Evolutionary conservation across 2,888 invertebrate genomes (phyloP).

Genomic region (Mongoloraphidia duomilia): DNA sequence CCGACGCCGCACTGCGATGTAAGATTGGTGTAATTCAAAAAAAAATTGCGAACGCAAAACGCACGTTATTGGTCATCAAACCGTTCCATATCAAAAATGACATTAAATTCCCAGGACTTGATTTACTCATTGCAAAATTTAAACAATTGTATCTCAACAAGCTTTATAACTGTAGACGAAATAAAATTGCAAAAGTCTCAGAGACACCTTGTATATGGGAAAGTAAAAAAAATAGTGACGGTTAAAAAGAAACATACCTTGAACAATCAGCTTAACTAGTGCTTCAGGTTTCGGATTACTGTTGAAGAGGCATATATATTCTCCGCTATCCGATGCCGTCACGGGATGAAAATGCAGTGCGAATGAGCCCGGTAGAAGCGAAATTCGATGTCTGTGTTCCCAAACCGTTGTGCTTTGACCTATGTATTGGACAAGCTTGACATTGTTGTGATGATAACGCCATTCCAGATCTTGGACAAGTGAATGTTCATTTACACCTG

Average conservation of each 20-base stretch:
- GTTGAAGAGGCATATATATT: conserved; percentile 54
- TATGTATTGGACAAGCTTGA: conserved; percentile 36
- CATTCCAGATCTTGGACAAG: conserved; percentile 49
- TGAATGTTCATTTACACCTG: conserved; percentile 51
- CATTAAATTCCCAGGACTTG: too few relatives aligned
- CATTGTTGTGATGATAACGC: conserved; percentile 30
- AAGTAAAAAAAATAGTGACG: too few relatives aligned
- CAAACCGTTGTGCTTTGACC: conserved; percentile 36
- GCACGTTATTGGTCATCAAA: too few relatives aligned
- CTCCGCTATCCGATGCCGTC: conserved; percentile 45
- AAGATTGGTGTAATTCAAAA: too few relatives aligned
- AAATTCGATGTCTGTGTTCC: conserved; percentile 37
- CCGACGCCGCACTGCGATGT: too few relatives aligned
- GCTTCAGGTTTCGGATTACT: conserved; percentile 50
- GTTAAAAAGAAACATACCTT: conserved; percentile 37
- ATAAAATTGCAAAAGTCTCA: too few relatives aligned
- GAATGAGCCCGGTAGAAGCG: conserved; percentile 43
- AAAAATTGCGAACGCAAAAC: too few relatives aligned
- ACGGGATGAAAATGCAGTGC: conserved; percentile 48
- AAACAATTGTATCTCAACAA: too few relatives aligned
- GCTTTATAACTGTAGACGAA: too few relatives aligned
- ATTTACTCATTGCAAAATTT: too few relatives aligned
- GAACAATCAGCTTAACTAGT: conserved; percentile 47
- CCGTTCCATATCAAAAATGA: too few relatives aligned
- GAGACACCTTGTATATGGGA: too few relatives aligned